Percentiles rank a stretch among this genome's conserved stretches.
phyloP scores from a whole-genome alignment of 2,797 vertebrate species.

The Mormyrus proboscirostris region DNA sequence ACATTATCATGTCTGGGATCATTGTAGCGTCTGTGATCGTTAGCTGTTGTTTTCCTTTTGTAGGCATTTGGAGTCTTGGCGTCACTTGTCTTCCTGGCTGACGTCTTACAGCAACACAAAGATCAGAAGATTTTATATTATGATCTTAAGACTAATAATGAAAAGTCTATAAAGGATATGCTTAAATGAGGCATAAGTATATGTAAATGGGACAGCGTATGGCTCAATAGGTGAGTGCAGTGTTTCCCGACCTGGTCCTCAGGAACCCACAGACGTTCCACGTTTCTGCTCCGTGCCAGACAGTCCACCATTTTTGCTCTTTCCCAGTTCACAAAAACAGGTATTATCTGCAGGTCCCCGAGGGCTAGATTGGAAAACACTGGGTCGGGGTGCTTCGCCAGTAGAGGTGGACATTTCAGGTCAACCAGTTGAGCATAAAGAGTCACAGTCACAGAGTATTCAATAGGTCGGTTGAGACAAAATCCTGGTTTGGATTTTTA shows the following conservation, averaged over 20 bases:
- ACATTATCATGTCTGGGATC: background rate
- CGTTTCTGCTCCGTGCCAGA: background rate
- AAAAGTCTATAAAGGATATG: background rate
- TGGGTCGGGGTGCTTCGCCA: background rate
- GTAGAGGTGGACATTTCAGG: too few species aligned
- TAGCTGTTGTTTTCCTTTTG: conserved; percentile 34
- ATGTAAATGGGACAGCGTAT: background rate
- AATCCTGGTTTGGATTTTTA: too few species aligned
- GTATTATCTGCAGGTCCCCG: background rate
- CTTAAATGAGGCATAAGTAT: background rate
- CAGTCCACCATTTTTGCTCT: background rate
- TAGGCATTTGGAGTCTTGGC: conserved; percentile 56
- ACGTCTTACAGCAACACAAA: conserved; percentile 25
- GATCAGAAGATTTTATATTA: background rate
- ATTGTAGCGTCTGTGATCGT: conserved; percentile 24
- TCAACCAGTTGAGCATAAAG: too few species aligned
- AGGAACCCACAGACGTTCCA: background rate
- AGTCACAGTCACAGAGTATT: too few species aligned
- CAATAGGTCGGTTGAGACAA: too few species aligned
- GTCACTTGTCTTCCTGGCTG: conserved; percentile 43
- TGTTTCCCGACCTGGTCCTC: background rate
- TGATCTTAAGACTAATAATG: background rate
- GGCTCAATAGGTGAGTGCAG: background rate
- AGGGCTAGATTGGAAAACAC: background rate
- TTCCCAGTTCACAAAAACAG: background rate